Base-by-base conservation (phyloP, 2,113 vertebrate species). In the Calypte anna region DNA sequence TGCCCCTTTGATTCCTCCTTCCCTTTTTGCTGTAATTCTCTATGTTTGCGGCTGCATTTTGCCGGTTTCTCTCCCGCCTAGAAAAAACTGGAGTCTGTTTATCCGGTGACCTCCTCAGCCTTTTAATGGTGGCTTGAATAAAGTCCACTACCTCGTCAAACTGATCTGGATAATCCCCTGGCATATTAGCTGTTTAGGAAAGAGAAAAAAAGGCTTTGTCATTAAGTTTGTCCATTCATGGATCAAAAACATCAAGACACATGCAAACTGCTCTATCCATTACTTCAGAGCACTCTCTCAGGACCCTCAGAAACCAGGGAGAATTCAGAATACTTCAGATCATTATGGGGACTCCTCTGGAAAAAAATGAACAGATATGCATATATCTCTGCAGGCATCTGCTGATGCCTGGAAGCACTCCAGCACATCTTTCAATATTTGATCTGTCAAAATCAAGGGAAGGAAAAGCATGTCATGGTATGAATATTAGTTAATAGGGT, bases 111-210 rank as follows among this genome's bases (percentile, higher is more conserved):
- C 99, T 97, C 91, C 98, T 98, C 81, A 99, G 97, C 97, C 99
- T 98, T 96, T 98, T 98, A 82, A 99, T 98, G 86, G 99, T 99
- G 72, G 98, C 98, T 98, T 99, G 97, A 90, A 99, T 99, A 97
- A 99, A 99, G 98, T 99, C 98, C 99, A 99, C 98, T 58, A 99
- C 98, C n/a, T 99, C 98, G 76, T 99, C 98, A 92, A 99, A 98
- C 97, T 99, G 98, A 90, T 99, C 98, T 27, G 99, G 98, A 95
- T 98, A 98, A 83, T 98, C 98, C 90, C 98, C 98, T 48, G 98
- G 94, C 86, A 97, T 98, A 90, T 98, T 98, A 97, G 99, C 99
- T 99, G 98, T 95, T 98, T 94, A 68, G 75, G 77, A 95, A 94
- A 97, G 72, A 97, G 62, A 97, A 20, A 48, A 83, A 92, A 91